Evolutionary conservation across 2,797 vertebrate genomes (phyloP), one percentile per base, ranked within the genome.

Genomic region (Cynopterus sphinx): DNA sequence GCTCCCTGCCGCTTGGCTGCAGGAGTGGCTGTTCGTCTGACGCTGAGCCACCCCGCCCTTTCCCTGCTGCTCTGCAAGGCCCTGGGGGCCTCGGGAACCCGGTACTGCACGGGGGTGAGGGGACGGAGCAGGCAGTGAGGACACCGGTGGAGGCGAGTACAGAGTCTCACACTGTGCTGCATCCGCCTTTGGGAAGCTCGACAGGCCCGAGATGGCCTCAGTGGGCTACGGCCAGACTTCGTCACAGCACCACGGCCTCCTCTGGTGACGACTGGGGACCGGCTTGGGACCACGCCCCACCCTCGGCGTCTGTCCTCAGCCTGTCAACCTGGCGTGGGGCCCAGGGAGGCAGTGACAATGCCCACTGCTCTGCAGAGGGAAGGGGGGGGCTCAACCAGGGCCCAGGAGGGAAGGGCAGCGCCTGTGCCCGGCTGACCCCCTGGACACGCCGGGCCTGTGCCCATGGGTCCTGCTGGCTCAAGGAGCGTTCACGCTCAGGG

Each of bases 31-130:
- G 24, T 31, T 11, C 1, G 36, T 7, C 55, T 28, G 46, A 46
- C 5, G 17, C 55, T 77, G 65, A 53, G 2, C 55, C 36, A 5
- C 24, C 9, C 9, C 15, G 49, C n/a, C 39, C 9, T 24, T 8
- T 5, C 67, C 51, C 12, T 46, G 59, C 74, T 43, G 49, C 84
- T 87, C 36, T 59, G 51, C 43, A 53, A 81, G 2, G 15, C 46
- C 15, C 4, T 16, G 55, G 51, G 31, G 31, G 31, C 9, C 49
- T 51, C 19, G 0, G 51, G 59, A 26, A 5, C 15, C 4, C 36
- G 9, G 43, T 3, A 21, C 26, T 31, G 8, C n/a, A 17, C 1
- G 24, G 55, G 28, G 16, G 2, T 3, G 4, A 6, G 41, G 0
- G 53, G 75, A 16, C 1, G 21, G 41, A 49, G 28, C 11, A 21